These are phyloP conservation scores for Sterrhoptilus dennistouni DNA, from an alignment of 2,113 vertebrate genomes.

Conservation along the genomic window DNA sequence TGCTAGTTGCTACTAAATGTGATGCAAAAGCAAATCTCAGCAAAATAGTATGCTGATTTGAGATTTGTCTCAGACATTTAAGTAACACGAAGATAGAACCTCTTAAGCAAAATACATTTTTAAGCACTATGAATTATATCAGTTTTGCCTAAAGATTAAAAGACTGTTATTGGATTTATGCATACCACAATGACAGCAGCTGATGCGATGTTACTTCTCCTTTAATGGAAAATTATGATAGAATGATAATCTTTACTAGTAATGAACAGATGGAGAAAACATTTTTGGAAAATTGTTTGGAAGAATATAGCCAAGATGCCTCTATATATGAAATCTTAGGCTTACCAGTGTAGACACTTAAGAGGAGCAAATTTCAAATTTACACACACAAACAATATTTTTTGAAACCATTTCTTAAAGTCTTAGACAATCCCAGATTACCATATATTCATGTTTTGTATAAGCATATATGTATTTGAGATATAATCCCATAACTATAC, in stretches of 20 bases:
- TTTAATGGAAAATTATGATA: not conserved
- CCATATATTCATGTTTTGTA: not conserved
- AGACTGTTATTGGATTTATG: not conserved
- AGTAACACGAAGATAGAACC: not conserved
- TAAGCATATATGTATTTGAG: not conserved
- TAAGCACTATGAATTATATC: not conserved
- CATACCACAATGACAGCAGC: not conserved
- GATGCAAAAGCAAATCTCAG: not conserved
- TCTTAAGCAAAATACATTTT: not conserved
- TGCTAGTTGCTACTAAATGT: not conserved
- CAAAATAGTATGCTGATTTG: not conserved
- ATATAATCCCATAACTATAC: not conserved
- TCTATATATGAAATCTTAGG: not conserved
- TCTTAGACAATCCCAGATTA: not conserved
- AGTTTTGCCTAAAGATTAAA: not conserved
- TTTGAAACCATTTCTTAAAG: not conserved
- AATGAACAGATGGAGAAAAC: not conserved
- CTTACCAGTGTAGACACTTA: not conserved
- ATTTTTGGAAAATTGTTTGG: not conserved
- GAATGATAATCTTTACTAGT: not conserved
- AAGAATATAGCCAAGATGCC: not conserved
- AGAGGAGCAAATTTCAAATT: not conserved
- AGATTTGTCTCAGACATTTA: not conserved
- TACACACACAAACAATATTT: not conserved
- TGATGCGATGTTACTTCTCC: not conserved